phyloP scores from a whole-genome alignment of 2,113 vertebrate species.

The Gymnarchus niloticus region DNA sequence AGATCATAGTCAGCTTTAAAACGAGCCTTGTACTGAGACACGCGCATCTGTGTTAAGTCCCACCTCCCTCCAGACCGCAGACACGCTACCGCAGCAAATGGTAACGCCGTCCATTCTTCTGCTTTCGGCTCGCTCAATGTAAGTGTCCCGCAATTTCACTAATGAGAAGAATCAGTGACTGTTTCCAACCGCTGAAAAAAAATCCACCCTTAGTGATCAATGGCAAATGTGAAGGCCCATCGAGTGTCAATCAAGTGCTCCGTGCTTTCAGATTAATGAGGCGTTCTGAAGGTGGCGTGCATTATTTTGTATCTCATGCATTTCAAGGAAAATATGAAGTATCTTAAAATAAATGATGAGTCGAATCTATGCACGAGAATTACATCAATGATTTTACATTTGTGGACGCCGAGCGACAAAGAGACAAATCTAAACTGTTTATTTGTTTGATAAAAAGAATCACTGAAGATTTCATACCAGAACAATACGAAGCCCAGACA shows the following conservation, averaged over 20 bases:
- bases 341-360: neutral
- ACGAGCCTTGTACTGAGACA: neutral
- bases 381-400: neutral
- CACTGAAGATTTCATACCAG: neutral
- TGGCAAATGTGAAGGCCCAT: constrained; percentile 36
- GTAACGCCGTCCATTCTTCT: neutral
- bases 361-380: neutral
- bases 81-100: neutral
- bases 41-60: neutral
- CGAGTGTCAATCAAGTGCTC: constrained; percentile 40
- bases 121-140: neutral
- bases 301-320: neutral
- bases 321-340: constrained; percentile 9
- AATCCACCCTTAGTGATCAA: constrained; percentile 40
- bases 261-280: constrained; percentile 30
- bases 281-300: neutral
- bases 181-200: constrained; percentile 10
- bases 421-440: neutral
- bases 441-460: neutral
- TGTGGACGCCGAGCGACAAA: neutral
- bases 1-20: neutral
- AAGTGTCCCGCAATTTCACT: constrained; percentile 14
- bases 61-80: neutral
- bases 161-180: constrained; percentile 16
- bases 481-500: neutral